Conservation (phyloP, 1,140 invertebrate species). For the Drosophila punjabiensis region DNA sequence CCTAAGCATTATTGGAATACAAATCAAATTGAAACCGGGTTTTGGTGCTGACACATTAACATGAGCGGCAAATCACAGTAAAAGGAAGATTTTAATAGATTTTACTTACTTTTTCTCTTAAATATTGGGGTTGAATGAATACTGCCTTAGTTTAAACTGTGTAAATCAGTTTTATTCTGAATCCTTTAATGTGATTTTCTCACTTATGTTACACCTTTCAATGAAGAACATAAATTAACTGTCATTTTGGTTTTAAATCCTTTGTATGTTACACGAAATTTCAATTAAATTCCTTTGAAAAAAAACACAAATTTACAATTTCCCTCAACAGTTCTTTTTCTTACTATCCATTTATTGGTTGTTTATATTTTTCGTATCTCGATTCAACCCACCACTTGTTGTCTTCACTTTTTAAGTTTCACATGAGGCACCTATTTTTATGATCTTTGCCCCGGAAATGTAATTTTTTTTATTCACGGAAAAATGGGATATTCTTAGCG, state of each 20-base stretch:
- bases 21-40: slow-evolving; percentile 11
- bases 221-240: background rate
- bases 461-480: slow-evolving; percentile 13
- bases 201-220: background rate
- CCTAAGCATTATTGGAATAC: background rate
- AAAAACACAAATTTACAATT: background rate
- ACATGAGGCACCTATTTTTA: background rate
- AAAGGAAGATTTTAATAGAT: background rate
- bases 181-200: background rate
- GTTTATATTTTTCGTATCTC: background rate
- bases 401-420: background rate
- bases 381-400: background rate
- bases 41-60: background rate
- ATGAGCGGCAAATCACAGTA: background rate
- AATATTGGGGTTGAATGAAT: background rate
- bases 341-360: background rate
- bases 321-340: background rate
- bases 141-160: background rate
- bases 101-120: background rate
- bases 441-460: background rate
- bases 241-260: background rate
- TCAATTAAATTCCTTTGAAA: background rate
- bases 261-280: background rate
- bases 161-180: too few species aligned
- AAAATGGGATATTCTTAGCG: slow-evolving; percentile 12